These are phyloP conservation scores for Motacilla alba DNA, from an alignment of 2,113 vertebrate genomes.

Conservation along the genomic window DNA sequence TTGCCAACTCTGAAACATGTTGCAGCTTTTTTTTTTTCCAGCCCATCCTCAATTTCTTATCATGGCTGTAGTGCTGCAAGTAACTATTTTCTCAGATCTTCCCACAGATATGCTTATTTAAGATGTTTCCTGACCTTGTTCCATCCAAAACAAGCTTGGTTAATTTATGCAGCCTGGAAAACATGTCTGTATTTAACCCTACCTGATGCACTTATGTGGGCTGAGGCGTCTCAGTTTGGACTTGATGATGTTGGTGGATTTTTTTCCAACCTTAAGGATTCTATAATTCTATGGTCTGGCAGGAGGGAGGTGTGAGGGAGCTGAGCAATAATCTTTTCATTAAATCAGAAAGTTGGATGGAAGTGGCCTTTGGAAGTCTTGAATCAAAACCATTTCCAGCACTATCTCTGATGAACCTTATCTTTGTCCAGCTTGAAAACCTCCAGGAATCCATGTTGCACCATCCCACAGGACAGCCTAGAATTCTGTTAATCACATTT, in stretches of 20 bases:
- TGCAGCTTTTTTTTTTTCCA: neutral
- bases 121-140: constrained; percentile 31
- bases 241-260: neutral
- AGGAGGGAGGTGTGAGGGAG: neutral
- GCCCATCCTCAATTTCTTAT: constrained; percentile 21
- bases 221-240: neutral
- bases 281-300: neutral
- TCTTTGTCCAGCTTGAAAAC: neutral
- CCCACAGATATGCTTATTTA: constrained; percentile 19
- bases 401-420: neutral
- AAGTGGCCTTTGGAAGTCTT: neutral
- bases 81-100: constrained; percentile 46
- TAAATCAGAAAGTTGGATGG: neutral
- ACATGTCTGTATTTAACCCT: neutral
- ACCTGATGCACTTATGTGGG: neutral
- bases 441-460: neutral
- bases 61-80: neutral
- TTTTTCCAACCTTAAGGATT: neutral
- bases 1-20: neutral
- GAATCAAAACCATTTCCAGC: neutral
- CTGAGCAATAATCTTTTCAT: neutral
- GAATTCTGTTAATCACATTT: neutral
- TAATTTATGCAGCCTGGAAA: constrained; percentile 4
- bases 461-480: neutral
- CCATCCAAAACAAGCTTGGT: neutral